phyloP scores from a whole-genome alignment of 2,888 invertebrate genomes.

The Argyra leucocephala region DNA sequence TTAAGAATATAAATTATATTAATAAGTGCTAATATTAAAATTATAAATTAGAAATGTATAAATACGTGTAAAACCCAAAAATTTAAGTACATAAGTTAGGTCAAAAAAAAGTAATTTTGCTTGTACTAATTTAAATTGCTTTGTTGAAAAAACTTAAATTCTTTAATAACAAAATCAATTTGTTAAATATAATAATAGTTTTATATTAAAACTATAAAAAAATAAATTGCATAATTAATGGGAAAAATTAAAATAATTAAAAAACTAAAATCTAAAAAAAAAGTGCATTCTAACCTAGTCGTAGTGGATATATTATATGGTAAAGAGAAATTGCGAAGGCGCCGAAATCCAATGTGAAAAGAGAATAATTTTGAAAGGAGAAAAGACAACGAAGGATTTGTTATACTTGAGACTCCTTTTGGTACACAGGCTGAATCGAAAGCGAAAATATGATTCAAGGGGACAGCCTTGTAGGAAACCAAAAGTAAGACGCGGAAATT shows the following conservation, averaged over 20 bases:
- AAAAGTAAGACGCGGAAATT: neutral
- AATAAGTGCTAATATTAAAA: no score
- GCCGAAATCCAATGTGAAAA: neutral
- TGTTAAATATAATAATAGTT: neutral
- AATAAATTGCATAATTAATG: neutral
- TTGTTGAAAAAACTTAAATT: no score
- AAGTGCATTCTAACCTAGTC: neutral
- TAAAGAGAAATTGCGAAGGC: neutral
- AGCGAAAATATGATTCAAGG: neutral
- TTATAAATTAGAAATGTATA: no score
- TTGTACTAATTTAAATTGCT: no score
- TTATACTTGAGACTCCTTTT: neutral
- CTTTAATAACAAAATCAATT: no score
- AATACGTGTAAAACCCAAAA: no score
- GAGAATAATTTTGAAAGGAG: neutral
- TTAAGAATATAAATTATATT: neutral
- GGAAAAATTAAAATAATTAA: neutral
- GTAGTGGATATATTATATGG: neutral
- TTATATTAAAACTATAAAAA: neutral
- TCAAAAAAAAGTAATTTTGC: no score
- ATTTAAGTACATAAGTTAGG: no score
- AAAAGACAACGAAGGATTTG: neutral
- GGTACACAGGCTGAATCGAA: neutral
- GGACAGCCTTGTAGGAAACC: neutral
- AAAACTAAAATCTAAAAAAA: neutral